Percentiles rank a stretch among this genome's conserved stretches.
Conservation (phyloP, 2,797 vertebrate species). For the Malacoraja senta region DNA sequence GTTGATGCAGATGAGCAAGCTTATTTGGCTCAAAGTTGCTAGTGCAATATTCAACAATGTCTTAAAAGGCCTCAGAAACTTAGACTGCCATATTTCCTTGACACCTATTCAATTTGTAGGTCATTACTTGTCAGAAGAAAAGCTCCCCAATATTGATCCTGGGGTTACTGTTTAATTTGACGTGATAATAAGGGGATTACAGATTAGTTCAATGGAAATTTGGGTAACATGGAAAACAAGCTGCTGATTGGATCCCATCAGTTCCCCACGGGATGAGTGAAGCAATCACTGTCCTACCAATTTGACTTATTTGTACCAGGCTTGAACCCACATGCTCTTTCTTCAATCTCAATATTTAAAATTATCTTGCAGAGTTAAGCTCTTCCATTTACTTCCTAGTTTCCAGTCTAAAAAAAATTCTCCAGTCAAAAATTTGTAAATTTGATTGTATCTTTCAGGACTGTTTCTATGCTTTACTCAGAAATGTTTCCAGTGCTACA, state of each 20-base stretch:
- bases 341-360: not conserved
- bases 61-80: not conserved
- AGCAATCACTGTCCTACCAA: not conserved
- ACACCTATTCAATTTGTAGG: not conserved
- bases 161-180: not conserved
- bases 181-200: not conserved
- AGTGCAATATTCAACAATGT: not conserved
- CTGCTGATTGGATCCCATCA: not conserved
- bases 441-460: not conserved
- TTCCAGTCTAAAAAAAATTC: no score
- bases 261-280: not conserved
- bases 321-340: not conserved
- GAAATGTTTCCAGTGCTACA: no score
- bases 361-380: not conserved
- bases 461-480: not conserved
- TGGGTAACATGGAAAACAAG: not conserved
- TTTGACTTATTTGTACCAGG: not conserved
- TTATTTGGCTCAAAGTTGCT: not conserved
- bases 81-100: not conserved
- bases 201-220: not conserved
- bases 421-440: not conserved
- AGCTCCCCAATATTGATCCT: not conserved
- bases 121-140: not conserved
- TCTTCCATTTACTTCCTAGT: not conserved
- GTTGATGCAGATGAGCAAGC: not conserved